Evolutionary conservation across 2,888 invertebrate species (phyloP).

Genomic region (Mactromeris polynyma): DNA sequence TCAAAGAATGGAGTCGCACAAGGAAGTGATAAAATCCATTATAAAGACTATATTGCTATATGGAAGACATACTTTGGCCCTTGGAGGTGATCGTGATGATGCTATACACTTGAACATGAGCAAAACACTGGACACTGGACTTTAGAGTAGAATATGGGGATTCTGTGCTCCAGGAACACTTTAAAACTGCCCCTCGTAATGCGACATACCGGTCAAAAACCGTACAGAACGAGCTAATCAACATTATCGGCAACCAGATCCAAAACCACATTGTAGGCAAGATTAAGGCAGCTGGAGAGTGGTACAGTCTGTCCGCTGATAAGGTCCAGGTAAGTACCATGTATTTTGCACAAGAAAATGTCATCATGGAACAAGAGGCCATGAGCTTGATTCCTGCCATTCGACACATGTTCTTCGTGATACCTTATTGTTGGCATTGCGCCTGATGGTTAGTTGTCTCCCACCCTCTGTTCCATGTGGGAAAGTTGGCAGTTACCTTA

Average conservation of each 20-base stretch:
- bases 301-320: constrained; percentile 42
- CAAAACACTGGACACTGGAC: constrained; percentile 34
- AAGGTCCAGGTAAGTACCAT: constrained; percentile 49
- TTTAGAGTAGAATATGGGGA: constrained; percentile 36
- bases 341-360: too few relatives aligned
- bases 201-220: constrained; percentile 45
- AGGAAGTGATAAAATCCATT: not conserved
- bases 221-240: constrained; percentile 38
- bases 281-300: constrained; percentile 35
- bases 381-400: too few relatives aligned
- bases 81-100: constrained; percentile 15
- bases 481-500: too few relatives aligned
- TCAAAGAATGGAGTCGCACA: not conserved
- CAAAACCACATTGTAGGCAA: constrained; percentile 25
- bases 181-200: constrained; percentile 33
- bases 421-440: too few relatives aligned
- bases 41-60: constrained; percentile 27
- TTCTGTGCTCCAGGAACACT: constrained; percentile 5
- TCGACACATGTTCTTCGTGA: too few relatives aligned
- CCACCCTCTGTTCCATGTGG: too few relatives aligned
- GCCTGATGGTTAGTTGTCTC: too few relatives aligned
- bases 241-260: constrained; percentile 31
- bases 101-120: not conserved
- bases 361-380: too few relatives aligned
- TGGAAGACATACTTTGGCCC: not conserved